A percentile compares a stretch with the other conserved stretches of the same genome.
Evolutionary conservation across 2,113 vertebrate genomes (phyloP).

Genomic region (Stictonetta naevosa): DNA sequence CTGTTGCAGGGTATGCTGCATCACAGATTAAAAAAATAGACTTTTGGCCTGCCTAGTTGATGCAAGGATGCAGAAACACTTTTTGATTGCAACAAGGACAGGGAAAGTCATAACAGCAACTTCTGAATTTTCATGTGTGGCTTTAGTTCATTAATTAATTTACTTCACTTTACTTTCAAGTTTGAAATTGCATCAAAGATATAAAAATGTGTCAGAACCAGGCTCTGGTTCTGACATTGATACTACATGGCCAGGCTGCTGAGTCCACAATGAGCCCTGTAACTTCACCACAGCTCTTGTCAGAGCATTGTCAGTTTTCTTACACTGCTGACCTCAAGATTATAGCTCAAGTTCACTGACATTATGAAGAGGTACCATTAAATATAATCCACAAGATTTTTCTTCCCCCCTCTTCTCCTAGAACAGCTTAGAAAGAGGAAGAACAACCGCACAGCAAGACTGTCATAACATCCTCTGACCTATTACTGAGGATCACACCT

Average conservation of each 20-base stretch:
- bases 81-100: neutral
- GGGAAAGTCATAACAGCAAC: neutral
- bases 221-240: neutral
- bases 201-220: neutral
- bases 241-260: neutral
- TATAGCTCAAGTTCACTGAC: neutral
- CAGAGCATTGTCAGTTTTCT: neutral
- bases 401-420: neutral
- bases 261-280: rapidly evolving
- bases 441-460: neutral
- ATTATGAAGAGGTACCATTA: neutral
- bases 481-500: neutral
- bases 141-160: neutral
- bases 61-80: neutral
- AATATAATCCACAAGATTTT: rapidly evolving
- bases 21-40: neutral
- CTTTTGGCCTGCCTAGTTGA: neutral
- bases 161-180: neutral
- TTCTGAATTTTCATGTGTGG: neutral
- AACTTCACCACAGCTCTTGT: neutral
- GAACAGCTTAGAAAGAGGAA: neutral
- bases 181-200: neutral
- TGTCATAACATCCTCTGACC: neutral
- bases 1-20: neutral
- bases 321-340: rapidly evolving